Evolutionary conservation across 2,888 invertebrate genomes (phyloP).

Genomic region (Rhimphoctona megacephalus): DNA sequence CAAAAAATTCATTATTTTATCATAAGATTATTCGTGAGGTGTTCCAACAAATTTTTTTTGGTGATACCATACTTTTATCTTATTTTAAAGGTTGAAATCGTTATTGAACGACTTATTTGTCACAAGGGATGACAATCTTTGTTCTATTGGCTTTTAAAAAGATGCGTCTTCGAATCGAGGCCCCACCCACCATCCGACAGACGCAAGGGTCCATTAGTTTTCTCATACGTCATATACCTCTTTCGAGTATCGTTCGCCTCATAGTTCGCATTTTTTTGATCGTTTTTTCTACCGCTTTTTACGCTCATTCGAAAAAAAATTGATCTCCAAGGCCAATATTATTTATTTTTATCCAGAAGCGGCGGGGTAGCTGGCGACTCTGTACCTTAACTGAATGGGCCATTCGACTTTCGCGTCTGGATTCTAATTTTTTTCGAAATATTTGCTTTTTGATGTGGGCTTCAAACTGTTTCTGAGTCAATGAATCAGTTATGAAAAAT

Average conservation of each 20-base stretch:
- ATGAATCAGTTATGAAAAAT: background rate
- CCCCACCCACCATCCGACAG: background rate
- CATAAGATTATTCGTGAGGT: too few species aligned
- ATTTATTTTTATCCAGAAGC: slow-evolving; percentile 14
- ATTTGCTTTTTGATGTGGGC: background rate
- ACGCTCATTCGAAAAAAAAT: slow-evolving; percentile 6
- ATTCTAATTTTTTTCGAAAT: background rate
- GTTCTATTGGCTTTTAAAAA: background rate
- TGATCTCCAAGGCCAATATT: slow-evolving; percentile 1
- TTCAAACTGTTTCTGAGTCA: background rate
- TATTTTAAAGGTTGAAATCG: background rate
- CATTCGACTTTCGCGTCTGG: background rate
- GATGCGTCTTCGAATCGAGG: background rate
- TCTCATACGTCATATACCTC: background rate
- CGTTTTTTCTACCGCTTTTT: background rate
- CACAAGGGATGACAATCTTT: background rate
- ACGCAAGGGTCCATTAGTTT: background rate
- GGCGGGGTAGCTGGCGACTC: background rate
- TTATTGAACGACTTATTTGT: background rate
- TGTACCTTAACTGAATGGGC: background rate
- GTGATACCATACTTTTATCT: background rate
- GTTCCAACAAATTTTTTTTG: background rate
- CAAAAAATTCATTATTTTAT: too few species aligned
- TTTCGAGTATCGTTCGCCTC: background rate
- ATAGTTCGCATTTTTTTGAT: background rate